Base-by-base conservation (phyloP, 2,113 vertebrate genomes). In the Ceuthmochares aereus region DNA sequence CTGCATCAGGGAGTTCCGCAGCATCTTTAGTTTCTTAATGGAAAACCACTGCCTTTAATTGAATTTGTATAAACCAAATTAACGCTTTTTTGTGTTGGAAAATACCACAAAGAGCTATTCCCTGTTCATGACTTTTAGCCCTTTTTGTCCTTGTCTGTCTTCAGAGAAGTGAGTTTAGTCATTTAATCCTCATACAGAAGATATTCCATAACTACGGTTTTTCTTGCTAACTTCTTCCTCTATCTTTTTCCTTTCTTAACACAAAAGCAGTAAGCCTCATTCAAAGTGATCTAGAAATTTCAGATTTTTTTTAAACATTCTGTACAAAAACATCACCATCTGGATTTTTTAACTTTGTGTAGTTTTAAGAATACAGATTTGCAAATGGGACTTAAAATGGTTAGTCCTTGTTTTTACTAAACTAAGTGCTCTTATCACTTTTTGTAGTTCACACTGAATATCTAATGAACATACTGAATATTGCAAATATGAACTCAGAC, bases 401-500 rank as follows among this genome's bases (percentile, higher is more conserved):
- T 82, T 89, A 34, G 13, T 55, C 30, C 52, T 63, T 52, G 12
- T 6, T 84, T 95, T 59, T 70, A 21, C 37, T 49, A 47, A 27
- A 18, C 15, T 8, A 58, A 84, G 17, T 56, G 25, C 2, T 79
- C 18, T 16, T 37, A n/a, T 47, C 62, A 25, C 45, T 49, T 60
- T 54, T 58, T 26, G 22, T 26, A 45, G 32, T 84, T 95, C n/a
- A 32, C 43, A 55, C 32, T 73, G 47, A 69, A 27, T 76, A 21
- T 37, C 43, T 91, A 83, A 92, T 81, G 51, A 96, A 69, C 69
- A 78, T 55, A 78, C 6, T 77, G 89, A 84, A 92, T 58, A 55
- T 43, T 49, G 19, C 14, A 86, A 93, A 92, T 72, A 45, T 52
- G 70, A 34, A 10, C 32, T 54, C 19, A 20, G 13, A 56, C 59